These are phyloP conservation scores for Tachuris rubrigastra DNA, from an alignment of 2,113 vertebrate species.

Conservation along the genomic window DNA sequence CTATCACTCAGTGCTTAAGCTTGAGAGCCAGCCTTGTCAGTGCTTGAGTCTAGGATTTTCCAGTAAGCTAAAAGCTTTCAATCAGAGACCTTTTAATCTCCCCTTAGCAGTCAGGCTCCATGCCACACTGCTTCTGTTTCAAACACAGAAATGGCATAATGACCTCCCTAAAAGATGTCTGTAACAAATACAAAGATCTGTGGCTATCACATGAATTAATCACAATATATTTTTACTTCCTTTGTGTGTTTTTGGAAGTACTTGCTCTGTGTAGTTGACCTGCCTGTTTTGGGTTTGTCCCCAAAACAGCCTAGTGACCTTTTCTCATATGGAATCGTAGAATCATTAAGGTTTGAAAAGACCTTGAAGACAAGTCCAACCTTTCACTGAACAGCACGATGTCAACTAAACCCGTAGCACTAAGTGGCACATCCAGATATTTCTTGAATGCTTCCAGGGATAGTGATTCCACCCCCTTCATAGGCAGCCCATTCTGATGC, in stretches of 20 bases:
- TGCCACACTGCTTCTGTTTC: neutral
- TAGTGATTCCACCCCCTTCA: neutral
- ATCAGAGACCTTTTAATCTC: neutral
- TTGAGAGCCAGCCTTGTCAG: neutral
- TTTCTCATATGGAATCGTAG: neutral
- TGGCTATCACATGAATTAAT: neutral
- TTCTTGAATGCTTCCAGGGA: neutral
- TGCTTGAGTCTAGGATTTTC: neutral
- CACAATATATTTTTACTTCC: neutral
- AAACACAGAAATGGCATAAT: neutral
- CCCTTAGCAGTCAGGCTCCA: neutral
- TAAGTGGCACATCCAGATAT: neutral
- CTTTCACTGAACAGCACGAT: neutral
- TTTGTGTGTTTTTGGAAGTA: neutral
- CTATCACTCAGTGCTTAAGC: neutral
- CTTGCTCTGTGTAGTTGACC: neutral
- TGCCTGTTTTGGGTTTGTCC: neutral
- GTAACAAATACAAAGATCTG: neutral
- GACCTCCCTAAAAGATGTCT: neutral
- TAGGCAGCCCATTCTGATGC: neutral
- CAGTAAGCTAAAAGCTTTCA: neutral
- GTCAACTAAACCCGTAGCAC: neutral
- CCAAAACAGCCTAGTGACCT: neutral
- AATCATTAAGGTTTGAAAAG: neutral
- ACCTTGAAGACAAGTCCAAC: accelerated